Percentiles rank a stretch among this genome's conserved stretches.
phyloP scores from a whole-genome alignment of 1,140 invertebrate species.

The Sesamia nonagrioides region DNA sequence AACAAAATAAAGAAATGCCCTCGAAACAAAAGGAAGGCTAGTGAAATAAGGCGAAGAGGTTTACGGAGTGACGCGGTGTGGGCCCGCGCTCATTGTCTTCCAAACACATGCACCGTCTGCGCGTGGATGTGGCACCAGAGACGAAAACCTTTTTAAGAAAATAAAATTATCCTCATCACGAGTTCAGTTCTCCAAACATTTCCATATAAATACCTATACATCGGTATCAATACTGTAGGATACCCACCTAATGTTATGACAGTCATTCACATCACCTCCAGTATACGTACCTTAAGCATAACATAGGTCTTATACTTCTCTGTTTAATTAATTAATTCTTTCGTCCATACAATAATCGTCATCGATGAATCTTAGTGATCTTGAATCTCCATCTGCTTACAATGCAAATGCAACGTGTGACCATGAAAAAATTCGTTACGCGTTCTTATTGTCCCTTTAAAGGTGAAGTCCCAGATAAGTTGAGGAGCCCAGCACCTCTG shows the following conservation, averaged over 20 bases:
- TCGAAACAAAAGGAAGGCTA: conserved; percentile 84
- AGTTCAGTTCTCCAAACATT: too few species aligned
- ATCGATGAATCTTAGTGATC: not conserved
- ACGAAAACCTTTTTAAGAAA: too few species aligned
- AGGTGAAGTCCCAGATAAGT: conserved; percentile 15
- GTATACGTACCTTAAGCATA: too few species aligned
- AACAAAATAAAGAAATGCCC: conserved; percentile 85
- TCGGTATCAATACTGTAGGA: too few species aligned
- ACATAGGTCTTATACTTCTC: not conserved
- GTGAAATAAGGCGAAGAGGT: conserved; percentile 86
- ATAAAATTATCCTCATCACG: too few species aligned
- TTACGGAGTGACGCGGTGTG: conserved; percentile 85
- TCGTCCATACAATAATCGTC: too few species aligned
- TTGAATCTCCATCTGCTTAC: not conserved
- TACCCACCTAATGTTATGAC: too few species aligned
- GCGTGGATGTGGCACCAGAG: conserved; percentile 63
- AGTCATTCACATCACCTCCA: too few species aligned
- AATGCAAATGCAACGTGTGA: not conserved
- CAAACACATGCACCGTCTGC: conserved; percentile 43
- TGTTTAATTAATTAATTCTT: not conserved
- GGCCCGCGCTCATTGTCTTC: conserved; percentile 81
- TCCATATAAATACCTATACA: too few species aligned
- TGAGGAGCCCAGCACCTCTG: conserved; percentile 9
- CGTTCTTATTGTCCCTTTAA: not conserved
- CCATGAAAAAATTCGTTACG: not conserved